Conservation (phyloP, 2,797 vertebrate species). For the Petrocephalus sullivani region DNA sequence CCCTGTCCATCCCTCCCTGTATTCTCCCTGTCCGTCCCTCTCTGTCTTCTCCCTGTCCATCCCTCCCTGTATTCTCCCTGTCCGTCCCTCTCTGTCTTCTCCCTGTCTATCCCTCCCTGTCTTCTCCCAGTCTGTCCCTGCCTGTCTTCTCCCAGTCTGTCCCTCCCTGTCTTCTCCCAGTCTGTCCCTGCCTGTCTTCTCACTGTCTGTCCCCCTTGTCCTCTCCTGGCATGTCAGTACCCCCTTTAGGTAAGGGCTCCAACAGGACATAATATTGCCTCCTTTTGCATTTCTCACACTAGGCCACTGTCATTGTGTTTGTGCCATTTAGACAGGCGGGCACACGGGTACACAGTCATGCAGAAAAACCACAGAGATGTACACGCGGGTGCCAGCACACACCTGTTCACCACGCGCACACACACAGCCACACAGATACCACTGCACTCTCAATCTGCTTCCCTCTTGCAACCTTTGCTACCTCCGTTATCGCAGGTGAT, state of each 20-base stretch:
- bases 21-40: background rate
- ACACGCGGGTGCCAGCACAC: background rate
- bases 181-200: background rate
- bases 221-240: background rate
- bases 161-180: too few species aligned
- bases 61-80: too few species aligned
- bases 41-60: background rate
- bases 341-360: background rate
- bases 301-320: conserved; percentile 45
- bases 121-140: background rate
- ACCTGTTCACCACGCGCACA: conserved; percentile 7
- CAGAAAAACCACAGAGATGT: background rate
- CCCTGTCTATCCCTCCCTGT: background rate
- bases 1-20: background rate
- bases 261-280: conserved; percentile 30
- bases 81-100: background rate
- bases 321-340: conserved; percentile 29
- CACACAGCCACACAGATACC: background rate
- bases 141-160: background rate
- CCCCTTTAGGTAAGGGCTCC: conserved; percentile 26
- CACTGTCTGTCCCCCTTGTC: background rate
- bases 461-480: background rate
- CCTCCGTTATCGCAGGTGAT: background rate
- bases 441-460: background rate
- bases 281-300: conserved; percentile 36